A percentile compares a stretch with the other conserved stretches of the same genome.
Conservation (phyloP, 2,888 invertebrate genomes). For the Pristionchus fissidentatus region DNA sequence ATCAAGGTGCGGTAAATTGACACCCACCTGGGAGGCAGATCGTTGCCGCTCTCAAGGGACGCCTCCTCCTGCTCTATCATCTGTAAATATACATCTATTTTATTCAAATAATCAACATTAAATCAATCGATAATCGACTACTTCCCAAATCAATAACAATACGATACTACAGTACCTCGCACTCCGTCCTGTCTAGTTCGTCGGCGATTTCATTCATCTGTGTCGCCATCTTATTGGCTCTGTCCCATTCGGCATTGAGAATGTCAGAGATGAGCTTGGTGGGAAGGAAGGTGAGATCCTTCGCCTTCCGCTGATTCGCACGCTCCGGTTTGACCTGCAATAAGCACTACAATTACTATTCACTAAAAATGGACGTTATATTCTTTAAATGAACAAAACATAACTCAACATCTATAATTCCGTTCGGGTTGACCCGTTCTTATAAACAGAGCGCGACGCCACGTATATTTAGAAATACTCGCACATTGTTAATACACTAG, state of each 20-base stretch:
- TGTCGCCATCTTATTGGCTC: conserved; percentile 52
- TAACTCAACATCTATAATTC: too few relatives aligned
- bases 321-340: conserved; percentile 40
- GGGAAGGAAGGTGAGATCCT: conserved; percentile 67
- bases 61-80: neutral
- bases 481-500: too few relatives aligned
- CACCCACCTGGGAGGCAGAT: too few relatives aligned
- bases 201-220: conserved; percentile 23
- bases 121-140: neutral
- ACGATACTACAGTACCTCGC: conserved; percentile 8
- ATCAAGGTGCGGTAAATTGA: neutral
- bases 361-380: too few relatives aligned
- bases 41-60: neutral
- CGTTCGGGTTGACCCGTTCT: too few relatives aligned
- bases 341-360: neutral
- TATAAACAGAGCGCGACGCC: too few relatives aligned
- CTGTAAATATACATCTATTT: too few relatives aligned
- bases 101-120: neutral
- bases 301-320: conserved; percentile 51
- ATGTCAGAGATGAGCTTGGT: conserved; percentile 62
- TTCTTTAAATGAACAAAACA: too few relatives aligned
- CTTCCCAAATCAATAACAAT: neutral
- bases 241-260: conserved; percentile 59
- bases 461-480: too few relatives aligned
- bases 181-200: conserved; percentile 10